Conservation (phyloP, 2,113 vertebrate genomes). For the Megaptera novaeangliae region DNA sequence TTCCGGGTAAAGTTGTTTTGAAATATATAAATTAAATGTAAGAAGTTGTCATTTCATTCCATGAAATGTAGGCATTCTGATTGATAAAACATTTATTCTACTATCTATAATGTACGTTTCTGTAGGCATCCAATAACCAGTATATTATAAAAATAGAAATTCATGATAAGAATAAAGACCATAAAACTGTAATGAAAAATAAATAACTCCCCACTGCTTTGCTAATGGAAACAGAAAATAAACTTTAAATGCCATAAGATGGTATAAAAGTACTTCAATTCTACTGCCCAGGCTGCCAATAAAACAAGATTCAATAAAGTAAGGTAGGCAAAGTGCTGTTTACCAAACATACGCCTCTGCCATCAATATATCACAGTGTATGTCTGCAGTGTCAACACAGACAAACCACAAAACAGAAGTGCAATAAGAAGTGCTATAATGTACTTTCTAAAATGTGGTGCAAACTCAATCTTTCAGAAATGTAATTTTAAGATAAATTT, state of each 20-base stretch:
- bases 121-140: not conserved
- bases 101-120: not conserved
- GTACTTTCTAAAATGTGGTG: not conserved
- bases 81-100: not conserved
- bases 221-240: not conserved
- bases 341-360: not conserved
- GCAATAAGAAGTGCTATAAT: not conserved
- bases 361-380: not conserved
- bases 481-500: not conserved
- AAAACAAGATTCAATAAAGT: not conserved
- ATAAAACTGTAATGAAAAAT: not conserved
- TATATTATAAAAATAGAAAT: not conserved
- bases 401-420: not conserved
- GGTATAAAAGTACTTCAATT: not conserved
- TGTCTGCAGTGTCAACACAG: not conserved
- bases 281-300: not conserved
- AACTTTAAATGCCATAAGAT: not conserved
- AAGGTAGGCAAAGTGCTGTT: not conserved
- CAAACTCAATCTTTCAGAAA: not conserved
- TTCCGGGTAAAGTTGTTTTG: not conserved
- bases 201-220: not conserved
- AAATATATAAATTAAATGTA: not conserved
- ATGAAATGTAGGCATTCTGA: not conserved
- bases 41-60: not conserved
- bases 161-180: not conserved